Evolutionary conservation across 2,113 vertebrate genomes (phyloP).

Genomic region (Puffinus mauretanicus): DNA sequence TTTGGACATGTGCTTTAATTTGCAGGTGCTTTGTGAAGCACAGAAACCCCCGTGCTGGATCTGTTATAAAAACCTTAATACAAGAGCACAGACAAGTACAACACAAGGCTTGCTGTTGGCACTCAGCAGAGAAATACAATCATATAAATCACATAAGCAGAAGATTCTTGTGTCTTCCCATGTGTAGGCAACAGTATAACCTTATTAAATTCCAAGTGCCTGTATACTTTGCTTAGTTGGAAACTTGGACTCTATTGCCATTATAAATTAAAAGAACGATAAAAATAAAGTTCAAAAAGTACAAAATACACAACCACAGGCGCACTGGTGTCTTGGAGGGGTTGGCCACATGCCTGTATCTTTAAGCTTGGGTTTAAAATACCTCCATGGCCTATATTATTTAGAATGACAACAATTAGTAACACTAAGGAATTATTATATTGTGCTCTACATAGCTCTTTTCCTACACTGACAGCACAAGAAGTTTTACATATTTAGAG

Average conservation of each 20-base stretch:
- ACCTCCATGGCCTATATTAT: neutral
- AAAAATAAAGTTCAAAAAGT: neutral
- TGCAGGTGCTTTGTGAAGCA: neutral
- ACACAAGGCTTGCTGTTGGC: neutral
- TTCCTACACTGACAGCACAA: neutral
- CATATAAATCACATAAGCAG: constrained; percentile 7
- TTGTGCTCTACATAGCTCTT: neutral
- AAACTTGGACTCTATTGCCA: neutral
- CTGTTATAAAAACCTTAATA: neutral
- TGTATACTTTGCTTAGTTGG: neutral
- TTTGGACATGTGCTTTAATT: neutral
- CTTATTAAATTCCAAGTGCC: neutral
- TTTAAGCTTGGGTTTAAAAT: constrained; percentile 1
- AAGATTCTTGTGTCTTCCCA: neutral
- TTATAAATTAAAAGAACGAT: neutral
- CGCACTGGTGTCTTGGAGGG: neutral
- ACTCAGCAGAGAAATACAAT: neutral
- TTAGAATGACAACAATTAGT: neutral
- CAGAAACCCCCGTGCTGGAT: neutral
- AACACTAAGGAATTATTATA: neutral
- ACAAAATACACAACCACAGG: neutral
- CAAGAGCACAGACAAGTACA: neutral
- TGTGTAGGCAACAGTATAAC: neutral
- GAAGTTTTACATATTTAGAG: neutral
- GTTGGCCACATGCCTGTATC: neutral